phyloP scores from a whole-genome alignment of 2,797 vertebrate genomes.

The Argentina silus region DNA sequence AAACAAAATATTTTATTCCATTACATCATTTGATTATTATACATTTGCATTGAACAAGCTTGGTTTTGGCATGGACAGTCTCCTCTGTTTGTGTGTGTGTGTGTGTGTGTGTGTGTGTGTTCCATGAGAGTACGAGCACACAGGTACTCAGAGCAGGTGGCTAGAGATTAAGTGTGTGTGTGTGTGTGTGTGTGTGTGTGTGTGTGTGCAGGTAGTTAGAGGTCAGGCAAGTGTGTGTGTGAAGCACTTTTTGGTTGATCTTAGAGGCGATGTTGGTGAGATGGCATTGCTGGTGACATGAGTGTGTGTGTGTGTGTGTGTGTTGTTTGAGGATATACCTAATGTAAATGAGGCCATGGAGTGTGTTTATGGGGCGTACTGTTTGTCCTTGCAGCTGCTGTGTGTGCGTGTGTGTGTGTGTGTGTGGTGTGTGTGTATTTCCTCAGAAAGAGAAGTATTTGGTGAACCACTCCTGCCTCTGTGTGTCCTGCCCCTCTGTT shows the following conservation, averaged over 20 bases:
- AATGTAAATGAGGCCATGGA: constrained; percentile 64
- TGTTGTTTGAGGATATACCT: constrained; percentile 23
- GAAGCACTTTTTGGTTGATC: constrained; percentile 81
- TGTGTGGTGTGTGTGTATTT: constrained; percentile 50
- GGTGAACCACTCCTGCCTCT: constrained; percentile 94
- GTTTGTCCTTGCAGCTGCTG: constrained; percentile 54
- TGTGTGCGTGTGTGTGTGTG: constrained; percentile 34
- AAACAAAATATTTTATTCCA: constrained; percentile 82
- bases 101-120: constrained; percentile 22
- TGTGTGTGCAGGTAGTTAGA: constrained; percentile 29
- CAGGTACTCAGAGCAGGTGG: too few relatives aligned
- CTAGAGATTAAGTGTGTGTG: background rate
- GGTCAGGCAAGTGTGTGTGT: constrained; percentile 74
- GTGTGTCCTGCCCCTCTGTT: constrained; percentile 78
- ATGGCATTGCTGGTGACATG: constrained; percentile 78
- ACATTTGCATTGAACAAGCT: constrained; percentile 75
- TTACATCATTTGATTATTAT: constrained; percentile 70
- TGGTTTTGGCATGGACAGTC: constrained; percentile 65
- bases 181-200: constrained; percentile 31
- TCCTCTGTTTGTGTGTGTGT: constrained; percentile 46
- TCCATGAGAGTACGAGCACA: too few relatives aligned
- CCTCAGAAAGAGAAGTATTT: constrained; percentile 97
- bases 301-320: constrained; percentile 42
- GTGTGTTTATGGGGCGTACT: constrained; percentile 41
- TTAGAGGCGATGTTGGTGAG: constrained; percentile 75